phyloP scores from a whole-genome alignment of 2,113 vertebrate genomes.

The Plotosus lineatus region DNA sequence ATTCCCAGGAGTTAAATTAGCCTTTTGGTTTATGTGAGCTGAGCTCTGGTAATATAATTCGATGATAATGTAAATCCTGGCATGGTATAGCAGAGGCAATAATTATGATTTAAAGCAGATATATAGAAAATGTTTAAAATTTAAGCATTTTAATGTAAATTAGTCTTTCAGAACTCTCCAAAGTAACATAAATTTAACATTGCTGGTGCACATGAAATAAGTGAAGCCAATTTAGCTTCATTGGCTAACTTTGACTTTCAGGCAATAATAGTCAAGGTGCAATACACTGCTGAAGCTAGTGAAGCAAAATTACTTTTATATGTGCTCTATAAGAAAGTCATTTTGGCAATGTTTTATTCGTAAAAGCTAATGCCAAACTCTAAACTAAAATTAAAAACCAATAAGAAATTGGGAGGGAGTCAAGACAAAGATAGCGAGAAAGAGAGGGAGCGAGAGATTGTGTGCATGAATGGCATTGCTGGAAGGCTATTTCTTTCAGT shows the following conservation, averaged over 20 bases:
- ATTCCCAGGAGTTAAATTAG: not conserved
- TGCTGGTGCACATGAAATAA: not conserved
- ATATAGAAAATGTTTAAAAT: not conserved
- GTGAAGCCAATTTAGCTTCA: not conserved
- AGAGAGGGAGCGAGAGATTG: no score
- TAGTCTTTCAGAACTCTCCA: not conserved
- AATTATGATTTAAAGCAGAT: not conserved
- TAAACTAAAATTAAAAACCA: not conserved
- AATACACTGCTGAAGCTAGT: not conserved
- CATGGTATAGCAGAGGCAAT: not conserved
- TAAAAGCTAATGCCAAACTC: not conserved
- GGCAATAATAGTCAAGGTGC: not conserved
- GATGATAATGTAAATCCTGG: not conserved
- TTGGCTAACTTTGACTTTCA: not conserved
- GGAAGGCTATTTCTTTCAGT: conserved; percentile 14
- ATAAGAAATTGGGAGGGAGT: conserved; percentile 14
- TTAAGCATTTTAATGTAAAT: not conserved
- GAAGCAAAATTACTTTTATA: not conserved
- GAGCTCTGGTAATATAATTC: not conserved
- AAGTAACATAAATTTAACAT: not conserved
- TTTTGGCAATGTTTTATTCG: conserved; percentile 23
- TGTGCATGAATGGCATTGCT: conserved; percentile 16
- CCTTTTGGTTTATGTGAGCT: not conserved
- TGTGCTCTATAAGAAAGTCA: not conserved
- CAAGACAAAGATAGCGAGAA: no score